Conservation (phyloP, 2,113 vertebrate species). For the Urocynchramus pylzowi region DNA sequence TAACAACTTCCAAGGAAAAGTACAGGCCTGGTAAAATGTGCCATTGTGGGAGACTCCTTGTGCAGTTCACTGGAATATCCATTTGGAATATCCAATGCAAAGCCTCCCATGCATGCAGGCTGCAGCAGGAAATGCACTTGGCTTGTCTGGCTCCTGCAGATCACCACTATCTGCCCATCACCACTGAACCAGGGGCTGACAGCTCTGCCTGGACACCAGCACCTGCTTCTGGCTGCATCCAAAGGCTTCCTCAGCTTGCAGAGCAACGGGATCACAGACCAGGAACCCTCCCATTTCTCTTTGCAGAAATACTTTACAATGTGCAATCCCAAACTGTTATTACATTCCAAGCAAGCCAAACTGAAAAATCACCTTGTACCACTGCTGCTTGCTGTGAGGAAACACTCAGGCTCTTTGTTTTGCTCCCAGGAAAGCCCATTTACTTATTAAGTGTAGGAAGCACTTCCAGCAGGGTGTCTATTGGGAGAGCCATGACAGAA, state of each 20-base stretch:
- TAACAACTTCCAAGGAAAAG: not conserved
- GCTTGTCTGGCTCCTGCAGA: not conserved
- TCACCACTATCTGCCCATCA: not conserved
- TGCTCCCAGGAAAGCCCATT: slow-evolving; percentile 20
- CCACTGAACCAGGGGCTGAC: rapidly evolving
- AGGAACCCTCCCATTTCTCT: not conserved
- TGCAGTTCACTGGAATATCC: not conserved
- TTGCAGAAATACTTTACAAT: not conserved
- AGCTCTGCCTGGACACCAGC: not conserved
- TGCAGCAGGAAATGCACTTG: rapidly evolving
- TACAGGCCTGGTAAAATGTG: not conserved
- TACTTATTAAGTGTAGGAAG: not conserved
- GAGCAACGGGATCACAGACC: not conserved
- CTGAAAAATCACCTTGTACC: not conserved
- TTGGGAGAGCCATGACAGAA: not conserved
- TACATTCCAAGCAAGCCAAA: not conserved
- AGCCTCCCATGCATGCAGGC: rapidly evolving
- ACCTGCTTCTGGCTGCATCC: not conserved
- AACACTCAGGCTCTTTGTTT: not conserved
- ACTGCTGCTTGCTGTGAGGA: not conserved
- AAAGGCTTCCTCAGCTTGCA: not conserved
- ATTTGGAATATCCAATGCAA: not conserved
- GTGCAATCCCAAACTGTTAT: not conserved
- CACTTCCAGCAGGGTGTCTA: slow-evolving; percentile 3
- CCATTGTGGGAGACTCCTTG: not conserved